Evolutionary conservation across 2,113 vertebrate genomes (phyloP), one percentile per base, ranked within the genome.

Genomic region (Leptodactylus fuscus): DNA sequence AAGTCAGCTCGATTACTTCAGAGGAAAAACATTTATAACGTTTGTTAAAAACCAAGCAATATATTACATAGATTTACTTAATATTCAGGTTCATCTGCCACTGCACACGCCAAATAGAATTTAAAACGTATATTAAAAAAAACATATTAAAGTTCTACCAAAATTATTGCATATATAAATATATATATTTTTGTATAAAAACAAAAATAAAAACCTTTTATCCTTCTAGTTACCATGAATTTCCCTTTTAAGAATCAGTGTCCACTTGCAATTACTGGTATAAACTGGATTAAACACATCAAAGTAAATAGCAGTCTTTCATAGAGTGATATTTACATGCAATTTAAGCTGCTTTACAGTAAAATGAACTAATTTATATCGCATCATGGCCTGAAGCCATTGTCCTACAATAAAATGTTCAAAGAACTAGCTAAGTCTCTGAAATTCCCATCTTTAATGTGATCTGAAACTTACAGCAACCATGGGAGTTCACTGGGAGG

Each of bases 391-490:
- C 71, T 78, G 48, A 67, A 78, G 82, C 74, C 82, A 73, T 85
- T 85, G 82, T 77, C 73, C 73, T 49, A 65, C 73, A 85, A 77
- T 77, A 67, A 83, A 77, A 67, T 67, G 58, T 85, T 85, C 82
- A 77, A 83, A 83, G 82, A 75, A 22, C 36, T 48, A 73, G 60
- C 29, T 51, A 34, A 41, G 55, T 67, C 41, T 77, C 73, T 36
- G 58, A 76, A 62, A 77, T 77, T 49, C 55, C 60, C 74, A 85
- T 85, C 71, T 67, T 85, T 75, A 49, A 85, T 75, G 32, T 77
- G 18, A 85, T 85, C 71, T 85, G 82, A 77, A 85, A 51, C 62
- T 85, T 51, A 85, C 82, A 85, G 73, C 73, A 85, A 46, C 82
- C 58, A 32, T 65, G 82, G 82, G 82, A 85, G 82, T 85, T 85